phyloP scores from a whole-genome alignment of 2,797 vertebrate species.

The Lycodopsis pacificus region DNA sequence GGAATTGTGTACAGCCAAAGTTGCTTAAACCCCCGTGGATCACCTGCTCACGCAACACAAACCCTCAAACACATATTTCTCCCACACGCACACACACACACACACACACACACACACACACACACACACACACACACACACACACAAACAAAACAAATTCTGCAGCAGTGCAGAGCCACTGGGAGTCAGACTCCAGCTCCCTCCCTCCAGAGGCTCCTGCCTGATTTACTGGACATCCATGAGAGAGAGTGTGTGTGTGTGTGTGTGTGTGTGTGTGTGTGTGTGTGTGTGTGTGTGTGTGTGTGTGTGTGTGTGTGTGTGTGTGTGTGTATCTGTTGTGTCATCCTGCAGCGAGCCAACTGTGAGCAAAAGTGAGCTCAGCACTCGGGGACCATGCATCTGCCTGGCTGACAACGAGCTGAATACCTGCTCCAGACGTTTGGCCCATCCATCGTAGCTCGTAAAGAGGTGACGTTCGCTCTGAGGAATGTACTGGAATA shows the following conservation, averaged over 20 bases:
- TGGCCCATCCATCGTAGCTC: constrained; percentile 38
- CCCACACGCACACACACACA: too few relatives aligned
- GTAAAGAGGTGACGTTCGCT: constrained; percentile 53
- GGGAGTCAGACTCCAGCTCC: constrained; percentile 14
- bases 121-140: too few relatives aligned
- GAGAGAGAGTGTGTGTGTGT: constrained; percentile 35
- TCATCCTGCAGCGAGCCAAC: constrained; percentile 64
- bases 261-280: neutral
- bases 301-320: too few relatives aligned
- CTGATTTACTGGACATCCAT: constrained; percentile 61
- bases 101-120: neutral
- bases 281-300: too few relatives aligned
- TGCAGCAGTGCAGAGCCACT: neutral
- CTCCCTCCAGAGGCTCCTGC: constrained; percentile 34
- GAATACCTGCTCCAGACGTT: constrained; percentile 54
- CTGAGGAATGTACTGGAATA: constrained; percentile 52
- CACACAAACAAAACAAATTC: neutral
- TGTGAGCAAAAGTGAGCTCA: constrained; percentile 71
- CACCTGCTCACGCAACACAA: constrained; percentile 51
- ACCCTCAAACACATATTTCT: constrained; percentile 23
- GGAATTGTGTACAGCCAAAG: constrained; percentile 38
- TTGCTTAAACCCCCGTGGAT: constrained; percentile 16
- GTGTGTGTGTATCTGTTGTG: constrained; percentile 41
- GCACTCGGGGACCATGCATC: constrained; percentile 71
- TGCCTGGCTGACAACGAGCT: constrained; percentile 55